Percentiles rank a stretch among this genome's conserved stretches.
phyloP scores from a whole-genome alignment of 2,797 vertebrate genomes.

The Oreochromis mossambicus region DNA sequence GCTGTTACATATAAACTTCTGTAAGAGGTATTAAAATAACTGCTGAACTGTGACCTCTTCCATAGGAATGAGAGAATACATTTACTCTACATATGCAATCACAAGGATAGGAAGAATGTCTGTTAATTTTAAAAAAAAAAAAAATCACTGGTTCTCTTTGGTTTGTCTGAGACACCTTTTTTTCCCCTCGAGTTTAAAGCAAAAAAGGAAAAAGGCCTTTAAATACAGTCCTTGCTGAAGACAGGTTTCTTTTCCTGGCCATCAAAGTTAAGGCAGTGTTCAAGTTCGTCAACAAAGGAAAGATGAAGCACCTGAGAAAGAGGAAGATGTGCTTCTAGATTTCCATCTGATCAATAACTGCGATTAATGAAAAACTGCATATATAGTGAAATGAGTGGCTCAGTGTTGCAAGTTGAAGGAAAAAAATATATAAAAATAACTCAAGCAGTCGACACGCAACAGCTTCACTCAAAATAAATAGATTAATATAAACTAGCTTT shows the following conservation, averaged over 20 bases:
- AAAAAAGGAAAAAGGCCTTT: not conserved
- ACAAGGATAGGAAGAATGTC: not conserved
- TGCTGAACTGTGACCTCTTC: not conserved
- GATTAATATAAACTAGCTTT: slow-evolving; percentile 9
- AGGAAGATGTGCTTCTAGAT: not conserved
- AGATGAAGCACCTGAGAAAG: slow-evolving; percentile 4
- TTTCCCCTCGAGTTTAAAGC: not conserved
- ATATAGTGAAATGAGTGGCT: slow-evolving; percentile 61
- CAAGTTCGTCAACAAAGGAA: not conserved
- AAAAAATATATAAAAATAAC: slow-evolving; percentile 11
- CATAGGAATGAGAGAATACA: not conserved
- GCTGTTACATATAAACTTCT: not conserved
- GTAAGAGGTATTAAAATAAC: not conserved
- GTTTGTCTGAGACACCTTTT: not conserved
- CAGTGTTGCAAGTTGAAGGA: slow-evolving; percentile 63
- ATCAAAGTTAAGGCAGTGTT: slow-evolving; percentile 62
- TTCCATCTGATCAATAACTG: slow-evolving; percentile 10
- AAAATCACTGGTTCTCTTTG: not conserved
- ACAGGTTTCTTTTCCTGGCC: slow-evolving; percentile 20
- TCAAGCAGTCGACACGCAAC: slow-evolving; percentile 25
- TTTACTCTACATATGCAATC: not conserved
- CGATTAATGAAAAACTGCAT: slow-evolving; percentile 47
- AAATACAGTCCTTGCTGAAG: not conserved
- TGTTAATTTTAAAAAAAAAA: not conserved
- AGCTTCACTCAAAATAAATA: slow-evolving; percentile 64